Evolutionary conservation across 2,113 vertebrate genomes (phyloP), one percentile per base, ranked within the genome.

Genomic region (Phyllostomus discolor): DNA sequence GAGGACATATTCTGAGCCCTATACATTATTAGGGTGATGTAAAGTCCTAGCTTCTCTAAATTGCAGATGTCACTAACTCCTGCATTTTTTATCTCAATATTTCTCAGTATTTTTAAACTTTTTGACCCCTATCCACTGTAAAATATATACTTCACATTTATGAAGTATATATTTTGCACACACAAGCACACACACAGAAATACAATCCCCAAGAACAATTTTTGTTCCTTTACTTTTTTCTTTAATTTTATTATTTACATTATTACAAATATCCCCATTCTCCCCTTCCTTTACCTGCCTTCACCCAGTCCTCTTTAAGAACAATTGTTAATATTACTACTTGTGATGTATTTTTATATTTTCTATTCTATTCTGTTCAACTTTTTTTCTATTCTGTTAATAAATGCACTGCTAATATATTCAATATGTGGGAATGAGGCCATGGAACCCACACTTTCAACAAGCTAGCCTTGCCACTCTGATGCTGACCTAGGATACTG

Each of bases 21-120:
- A 14, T 46, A 62, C 10, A 73, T 92, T 52, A 48, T 73, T 72
- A 87, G 31, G 35, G 12, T 17, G 31, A 78, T 93, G 50, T 62
- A 62, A 95, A 82, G 26, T 86, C n/a, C 46, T 86, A 38, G 9
- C 38, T 80, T 12, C 10, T 93, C 33, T 79, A 38, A 90, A 52
- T 70, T 81, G 78, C 83, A 93, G 79, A 54, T 1, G 35, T 33
- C 14, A 12, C 5, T 75, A 57, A 76, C 8, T 72, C 31, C 48
- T 82, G 64, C 6, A 31, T 57, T 52, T 84, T 90, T 52, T 10
- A 24, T 64, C 10, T 92, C 12, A 17, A 20, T 41, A 19, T 75
- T 72, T 76, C 33, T 90, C n/a, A 41, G 41, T 89, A 3, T 84
- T 81, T 95, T 91, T n/a, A 91, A 89, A 54, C 14, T 35, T 96